These are phyloP conservation scores for Dermochelys coriacea DNA, from an alignment of 2,797 vertebrate species.

Conservation along the genomic window DNA sequence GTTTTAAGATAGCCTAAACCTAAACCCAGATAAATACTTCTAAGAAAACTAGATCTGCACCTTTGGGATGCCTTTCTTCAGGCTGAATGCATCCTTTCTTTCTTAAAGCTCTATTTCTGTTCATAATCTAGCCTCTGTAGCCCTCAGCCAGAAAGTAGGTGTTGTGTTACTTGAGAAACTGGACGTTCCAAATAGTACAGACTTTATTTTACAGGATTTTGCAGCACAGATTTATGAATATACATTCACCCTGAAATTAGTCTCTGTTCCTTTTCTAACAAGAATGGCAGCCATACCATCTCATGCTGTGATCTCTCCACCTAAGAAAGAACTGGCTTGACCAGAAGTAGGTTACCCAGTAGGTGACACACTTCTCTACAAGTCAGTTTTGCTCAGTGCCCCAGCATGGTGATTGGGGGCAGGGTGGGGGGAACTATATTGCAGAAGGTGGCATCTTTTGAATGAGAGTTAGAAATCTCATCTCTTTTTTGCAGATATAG, in stretches of 20 bases:
- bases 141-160: not conserved
- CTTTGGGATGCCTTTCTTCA: not conserved
- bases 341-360: not conserved
- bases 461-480: not conserved
- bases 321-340: not conserved
- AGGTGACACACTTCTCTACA: not conserved
- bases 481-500: not conserved
- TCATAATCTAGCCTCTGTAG: not conserved
- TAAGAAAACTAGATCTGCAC: not conserved
- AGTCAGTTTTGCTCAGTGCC: not conserved
- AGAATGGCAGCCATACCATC: not conserved
- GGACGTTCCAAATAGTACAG: not conserved
- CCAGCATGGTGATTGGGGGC: not conserved
- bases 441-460: not conserved
- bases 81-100: conserved; percentile 29
- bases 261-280: not conserved
- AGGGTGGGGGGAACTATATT: not conserved
- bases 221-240: not conserved
- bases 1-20: not conserved
- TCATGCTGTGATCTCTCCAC: not conserved
- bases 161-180: not conserved
- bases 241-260: not conserved
- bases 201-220: not conserved
- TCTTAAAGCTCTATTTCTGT: conserved; percentile 30
- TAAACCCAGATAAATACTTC: not conserved